phyloP scores from a whole-genome alignment of 2,888 invertebrate species.

The Oscheius sp. region DNA sequence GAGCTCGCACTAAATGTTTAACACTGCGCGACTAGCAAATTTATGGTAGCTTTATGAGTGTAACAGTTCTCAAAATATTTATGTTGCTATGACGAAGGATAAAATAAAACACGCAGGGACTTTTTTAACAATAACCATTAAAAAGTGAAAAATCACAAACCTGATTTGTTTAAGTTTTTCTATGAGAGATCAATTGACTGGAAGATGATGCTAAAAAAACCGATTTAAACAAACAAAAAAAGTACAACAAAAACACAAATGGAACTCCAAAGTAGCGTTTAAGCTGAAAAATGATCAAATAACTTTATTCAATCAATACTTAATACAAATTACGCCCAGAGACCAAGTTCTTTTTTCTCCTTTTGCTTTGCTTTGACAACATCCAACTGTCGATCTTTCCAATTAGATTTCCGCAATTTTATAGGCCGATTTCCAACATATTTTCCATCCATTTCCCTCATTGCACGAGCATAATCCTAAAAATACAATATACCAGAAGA shows the following conservation, averaged over 20 bases:
- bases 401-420: slow-evolving; percentile 93
- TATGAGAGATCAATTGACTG: too few species aligned
- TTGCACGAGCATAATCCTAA: slow-evolving; percentile 94
- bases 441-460: slow-evolving; percentile 99
- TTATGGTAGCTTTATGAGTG: not conserved
- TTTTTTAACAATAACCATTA: not conserved
- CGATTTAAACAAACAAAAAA: too few species aligned
- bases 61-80: not conserved
- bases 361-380: slow-evolving; percentile 93
- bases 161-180: too few species aligned
- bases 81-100: not conserved
- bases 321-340: slow-evolving; percentile 33
- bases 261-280: too few species aligned
- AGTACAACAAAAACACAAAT: too few species aligned
- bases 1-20: not conserved
- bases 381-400: slow-evolving; percentile 85
- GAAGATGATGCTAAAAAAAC: too few species aligned
- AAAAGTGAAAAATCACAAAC: too few species aligned
- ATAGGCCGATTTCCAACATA: slow-evolving; percentile 99
- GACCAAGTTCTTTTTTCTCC: slow-evolving; percentile 84
- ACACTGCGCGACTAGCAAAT: slow-evolving; percentile 10
- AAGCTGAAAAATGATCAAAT: too few species aligned
- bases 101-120: not conserved
- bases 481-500: too few species aligned
- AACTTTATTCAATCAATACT: too few species aligned